Evolutionary conservation across 2,797 vertebrate species (phyloP), one percentile per base, ranked within the genome.

Genomic region (Poeciliopsis paucimaculata): DNA sequence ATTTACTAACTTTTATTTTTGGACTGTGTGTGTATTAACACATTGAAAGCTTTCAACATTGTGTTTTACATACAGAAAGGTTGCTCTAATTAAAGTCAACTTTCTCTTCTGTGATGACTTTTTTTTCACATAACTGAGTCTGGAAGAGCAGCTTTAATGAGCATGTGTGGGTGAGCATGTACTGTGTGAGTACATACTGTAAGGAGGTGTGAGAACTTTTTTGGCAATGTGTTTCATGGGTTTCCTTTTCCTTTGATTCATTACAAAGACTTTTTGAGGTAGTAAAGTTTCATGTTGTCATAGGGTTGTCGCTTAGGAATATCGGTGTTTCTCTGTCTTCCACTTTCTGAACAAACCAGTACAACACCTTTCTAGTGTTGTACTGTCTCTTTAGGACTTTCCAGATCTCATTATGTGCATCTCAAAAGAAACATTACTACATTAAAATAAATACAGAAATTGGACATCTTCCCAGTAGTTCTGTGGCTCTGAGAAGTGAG

Each of bases 121-220:
- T 39, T 66, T 66, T 68, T 68, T 68, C 36, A 68, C 36, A 68
- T 41, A 68, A 39, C 20, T 23, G 64, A 68, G 36, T 26, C 20
- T 68, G 64, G 64, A 9, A 68, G 10, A 68, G 64, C 41, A 68
- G 36, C 36, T 26, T 39, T 68, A 68, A 68, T 68, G 36, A 68
- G 64, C 20, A 41, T 41, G 64, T 41, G 64, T 68, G 64, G 64
- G 64, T 68, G 36, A 68, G 64, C 4, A 39, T 66, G 18, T 10
- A 68, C 11, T 41, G 64, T 68, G 64, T 41, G 20, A 68, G 34
- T 68, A 41, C 64, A 68, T 68, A 62, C 57, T 62, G 57, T 62
- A 68, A 68, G 64, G 64, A 68, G 64, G 64, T 41, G 64, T 68
- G 64, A 66, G 18, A 68, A 68, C 64, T 12, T 26, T 68, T 41